Conservation (phyloP, 2,797 vertebrate species). For the Helicolenus hilgendorfi region DNA sequence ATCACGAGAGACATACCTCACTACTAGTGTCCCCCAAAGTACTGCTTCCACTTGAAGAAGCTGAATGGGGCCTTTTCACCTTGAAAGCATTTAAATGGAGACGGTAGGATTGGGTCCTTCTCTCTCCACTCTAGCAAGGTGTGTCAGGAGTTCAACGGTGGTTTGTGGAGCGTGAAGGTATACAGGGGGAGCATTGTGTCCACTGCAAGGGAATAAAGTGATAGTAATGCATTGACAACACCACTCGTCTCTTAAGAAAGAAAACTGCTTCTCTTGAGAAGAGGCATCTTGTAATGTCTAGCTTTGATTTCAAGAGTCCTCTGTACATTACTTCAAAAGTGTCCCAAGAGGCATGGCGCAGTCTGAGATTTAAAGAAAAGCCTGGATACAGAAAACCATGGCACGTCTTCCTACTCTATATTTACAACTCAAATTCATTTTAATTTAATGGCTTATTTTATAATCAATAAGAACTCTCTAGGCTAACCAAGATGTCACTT, state of each 20-base stretch:
- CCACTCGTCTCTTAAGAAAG: constrained; percentile 36
- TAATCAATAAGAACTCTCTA: not conserved
- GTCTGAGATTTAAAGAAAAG: constrained; percentile 24
- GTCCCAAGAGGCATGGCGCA: not conserved
- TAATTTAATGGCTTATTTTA: not conserved
- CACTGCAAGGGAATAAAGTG: constrained; percentile 63
- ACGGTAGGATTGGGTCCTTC: constrained; percentile 66
- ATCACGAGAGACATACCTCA: constrained; percentile 59
- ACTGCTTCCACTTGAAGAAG: constrained; percentile 62
- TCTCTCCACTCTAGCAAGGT: constrained; percentile 71
- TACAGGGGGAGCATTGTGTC: constrained; percentile 53
- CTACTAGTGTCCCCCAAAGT: constrained; percentile 53
- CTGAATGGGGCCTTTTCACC: constrained; percentile 79
- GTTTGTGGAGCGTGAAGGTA: constrained; percentile 74
- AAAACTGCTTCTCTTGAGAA: constrained; percentile 38
- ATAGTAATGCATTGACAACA: constrained; percentile 74
- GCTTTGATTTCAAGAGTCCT: constrained; percentile 65
- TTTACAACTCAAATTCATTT: not conserved
- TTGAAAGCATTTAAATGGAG: constrained; percentile 84
- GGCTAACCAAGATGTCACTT: not conserved
- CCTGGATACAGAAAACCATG: not conserved
- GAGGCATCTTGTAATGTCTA: constrained; percentile 38
- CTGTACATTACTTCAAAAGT: constrained; percentile 30
- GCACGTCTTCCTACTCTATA: not conserved
- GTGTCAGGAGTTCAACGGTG: constrained; percentile 74